Base-by-base conservation (phyloP, 1,140 invertebrate genomes). In the Cherax quadricarinatus region DNA sequence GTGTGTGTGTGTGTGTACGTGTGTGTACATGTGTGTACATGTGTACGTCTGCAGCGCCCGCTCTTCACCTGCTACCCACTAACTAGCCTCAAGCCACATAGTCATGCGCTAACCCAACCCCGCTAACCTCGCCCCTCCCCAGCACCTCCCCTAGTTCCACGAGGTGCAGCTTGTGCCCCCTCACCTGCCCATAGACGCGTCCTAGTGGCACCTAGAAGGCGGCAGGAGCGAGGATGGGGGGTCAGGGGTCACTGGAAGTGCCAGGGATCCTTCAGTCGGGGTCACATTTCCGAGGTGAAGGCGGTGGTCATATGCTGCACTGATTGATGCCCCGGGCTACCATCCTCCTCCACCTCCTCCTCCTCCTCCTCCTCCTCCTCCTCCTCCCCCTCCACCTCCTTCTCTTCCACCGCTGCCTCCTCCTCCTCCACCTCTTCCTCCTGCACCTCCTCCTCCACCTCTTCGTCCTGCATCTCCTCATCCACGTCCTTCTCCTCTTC, bases 301-400 rank as follows among this genome's bases (percentile, higher is more conserved):
- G 80, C 53, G 82, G 88, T 78, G 88, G 88, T 90, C 88, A 90
- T 90, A 90, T 90, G 88, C 88, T 90, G 88, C 88, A 90, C 48
- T 85, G 88, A 90, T 90, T 90, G 88, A 90, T 21, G 81, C 88
- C 82, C 1, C 21, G 16, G 88, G 88, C 88, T 16, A 70, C 48
- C 66, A 41, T 48, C 60, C 10, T 48, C 88, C 21, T 51, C 80
- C 62, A 24, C 41, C 80, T 16, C 24, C 79, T 24, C 79, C 60
- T 16, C 30, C 79, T 14, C 41, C 60, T 53, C 78, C 24, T 24
- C 73, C 30, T n/a, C 48, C 60, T 66, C 62, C 24, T 62, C 78
- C 41, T 21, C 30, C 18, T 84, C 82, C 24, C 57, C 24, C 79
- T 24, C 79, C 60, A 24, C 30, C 79, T 14, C 41, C 60, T 53